Base-by-base conservation (phyloP, 1,140 invertebrate species). In the Listronotus bonariensis region DNA sequence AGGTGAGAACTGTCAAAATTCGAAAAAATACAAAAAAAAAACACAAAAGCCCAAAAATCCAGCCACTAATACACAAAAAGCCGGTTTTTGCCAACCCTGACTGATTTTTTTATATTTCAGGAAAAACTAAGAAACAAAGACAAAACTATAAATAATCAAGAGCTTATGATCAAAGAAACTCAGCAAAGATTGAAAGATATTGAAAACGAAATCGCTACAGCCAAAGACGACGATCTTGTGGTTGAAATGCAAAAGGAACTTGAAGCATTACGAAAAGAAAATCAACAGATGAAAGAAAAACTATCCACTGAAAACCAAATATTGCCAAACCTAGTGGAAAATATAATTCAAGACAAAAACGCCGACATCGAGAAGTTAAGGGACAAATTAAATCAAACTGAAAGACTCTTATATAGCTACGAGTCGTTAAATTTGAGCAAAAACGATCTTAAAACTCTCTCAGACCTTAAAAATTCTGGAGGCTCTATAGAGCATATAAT, bases 281-380 rank as follows among this genome's bases (percentile, higher is more conserved):
- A 86, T 64, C 65, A 78, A 20, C 72, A 81, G 31, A 58, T 88
- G 0, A 80, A 83, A 72, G 79, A 81, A 49, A 81, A 79, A 68
- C 76, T 82, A 6, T 78, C 81, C 55, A 75, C 67, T 74, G 69
- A 80, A 46, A 79, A 78, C 3, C 67, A 81, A 43, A 74, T 80
- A 12, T 64, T 87, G 15, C 85, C 85, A 0, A 82, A 82, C 74
- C 63, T 88, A 12, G 82, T 88, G 49, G 85, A 88, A 62, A 82
- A 83, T 15, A 85, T 89, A 72, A 72, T 89, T 49, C 82, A 84
- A 0, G 87, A 88, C 62, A 88, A 88, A 67, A 88, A 88, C 67
- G 85, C 84, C 36, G 87, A 89, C 68, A 88, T 89, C 18, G 86
- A 88, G 70, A 79, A 82, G 40, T 65, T 89, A 6, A 82, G 82